A percentile compares a stretch with the other conserved stretches of the same genome.
phyloP scores from a whole-genome alignment of 2,113 vertebrate species.

The Eulemur rufifrons region DNA sequence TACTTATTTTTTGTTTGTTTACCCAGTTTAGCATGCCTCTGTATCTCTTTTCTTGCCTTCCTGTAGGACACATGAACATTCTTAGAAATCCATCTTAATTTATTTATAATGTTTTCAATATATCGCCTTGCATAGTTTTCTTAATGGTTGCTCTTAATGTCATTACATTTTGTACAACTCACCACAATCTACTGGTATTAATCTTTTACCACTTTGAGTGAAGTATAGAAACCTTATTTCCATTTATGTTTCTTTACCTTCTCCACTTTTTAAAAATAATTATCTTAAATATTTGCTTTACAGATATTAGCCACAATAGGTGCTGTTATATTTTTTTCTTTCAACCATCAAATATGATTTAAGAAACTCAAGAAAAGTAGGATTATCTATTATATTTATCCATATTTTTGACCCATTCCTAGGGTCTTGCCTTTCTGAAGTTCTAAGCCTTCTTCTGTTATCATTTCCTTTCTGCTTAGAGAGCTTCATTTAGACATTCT shows the following conservation, averaged over 20 bases:
- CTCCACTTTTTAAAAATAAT: too few species aligned
- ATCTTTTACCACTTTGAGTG: neutral
- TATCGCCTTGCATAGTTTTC: neutral
- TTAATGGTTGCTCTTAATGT: neutral
- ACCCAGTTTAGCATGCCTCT: neutral
- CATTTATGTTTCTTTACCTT: neutral
- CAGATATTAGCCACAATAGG: too few species aligned
- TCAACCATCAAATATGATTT: too few species aligned
- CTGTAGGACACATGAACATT: neutral
- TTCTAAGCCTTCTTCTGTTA: too few species aligned
- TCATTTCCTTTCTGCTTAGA: too few species aligned
- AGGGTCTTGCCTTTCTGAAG: too few species aligned
- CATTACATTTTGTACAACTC: neutral
- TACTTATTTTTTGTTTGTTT: neutral
- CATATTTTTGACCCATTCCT: too few species aligned
- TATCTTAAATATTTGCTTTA: too few species aligned
- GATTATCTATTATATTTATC: too few species aligned
- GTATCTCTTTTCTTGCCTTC: neutral
- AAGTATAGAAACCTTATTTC: neutral
- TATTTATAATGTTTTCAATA: neutral
- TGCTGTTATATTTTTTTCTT: too few species aligned
- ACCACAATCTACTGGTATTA: neutral
- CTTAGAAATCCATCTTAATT: neutral
- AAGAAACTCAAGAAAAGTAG: too few species aligned
- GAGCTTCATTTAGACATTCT: too few species aligned